These are phyloP conservation scores for Anodontia alba DNA, from an alignment of 2,888 invertebrate species.

Conservation along the genomic window DNA sequence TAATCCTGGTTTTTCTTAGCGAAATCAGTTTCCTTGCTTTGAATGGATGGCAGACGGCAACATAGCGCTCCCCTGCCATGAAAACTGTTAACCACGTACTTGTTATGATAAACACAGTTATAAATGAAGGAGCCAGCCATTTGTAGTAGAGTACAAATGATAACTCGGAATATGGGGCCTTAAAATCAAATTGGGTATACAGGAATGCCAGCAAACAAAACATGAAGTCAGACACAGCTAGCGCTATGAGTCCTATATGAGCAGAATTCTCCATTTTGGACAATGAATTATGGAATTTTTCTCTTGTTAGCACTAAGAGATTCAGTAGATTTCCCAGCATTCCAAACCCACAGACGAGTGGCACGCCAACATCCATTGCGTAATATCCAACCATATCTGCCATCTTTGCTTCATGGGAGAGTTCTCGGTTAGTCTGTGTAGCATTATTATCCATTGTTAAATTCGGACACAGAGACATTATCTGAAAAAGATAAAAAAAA, in stretches of 20 bases:
- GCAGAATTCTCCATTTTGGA: conserved; percentile 83
- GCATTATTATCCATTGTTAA: conserved; percentile 25
- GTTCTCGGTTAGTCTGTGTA: not conserved
- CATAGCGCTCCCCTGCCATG: conserved; percentile 83
- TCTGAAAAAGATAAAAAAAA: conserved; percentile 45
- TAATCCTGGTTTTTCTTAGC: conserved; percentile 76
- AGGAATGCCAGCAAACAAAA: conserved; percentile 81
- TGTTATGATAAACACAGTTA: conserved; percentile 82
- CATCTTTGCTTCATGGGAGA: conserved; percentile 44
- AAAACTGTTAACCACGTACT: conserved; percentile 83
- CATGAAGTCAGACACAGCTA: conserved; percentile 82
- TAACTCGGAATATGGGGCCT: conserved; percentile 56
- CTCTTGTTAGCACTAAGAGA: conserved; percentile 79
- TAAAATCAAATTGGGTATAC: conserved; percentile 72
- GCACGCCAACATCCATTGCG: conserved; percentile 76
- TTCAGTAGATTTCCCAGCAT: conserved; percentile 81
- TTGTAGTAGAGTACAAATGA: conserved; percentile 73
- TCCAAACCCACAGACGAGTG: conserved; percentile 79
- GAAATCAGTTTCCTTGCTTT: conserved; percentile 81
- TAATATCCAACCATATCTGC: conserved; percentile 66
- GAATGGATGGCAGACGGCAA: conserved; percentile 83
- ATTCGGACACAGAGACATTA: conserved; percentile 41
- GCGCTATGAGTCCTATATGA: conserved; percentile 81
- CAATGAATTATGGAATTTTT: conserved; percentile 76
- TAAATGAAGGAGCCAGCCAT: conserved; percentile 75